Percentiles rank a stretch among this genome's conserved stretches.
Evolutionary conservation across 2,888 invertebrate species (phyloP).

Genomic region (Desoria tigrina): DNA sequence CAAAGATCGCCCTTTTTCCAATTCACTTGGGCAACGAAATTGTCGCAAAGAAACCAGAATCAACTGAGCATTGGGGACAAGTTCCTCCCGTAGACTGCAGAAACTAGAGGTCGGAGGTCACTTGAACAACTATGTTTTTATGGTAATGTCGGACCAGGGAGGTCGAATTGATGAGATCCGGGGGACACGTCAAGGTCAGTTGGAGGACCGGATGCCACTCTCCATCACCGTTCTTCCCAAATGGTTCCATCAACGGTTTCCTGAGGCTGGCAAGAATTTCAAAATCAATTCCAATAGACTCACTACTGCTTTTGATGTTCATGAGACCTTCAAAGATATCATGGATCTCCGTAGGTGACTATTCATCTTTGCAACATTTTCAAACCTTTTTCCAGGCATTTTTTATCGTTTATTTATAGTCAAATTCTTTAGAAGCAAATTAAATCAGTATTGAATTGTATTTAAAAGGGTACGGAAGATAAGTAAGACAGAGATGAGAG

Average conservation of each 20-base stretch:
- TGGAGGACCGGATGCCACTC: slow-evolving; percentile 86
- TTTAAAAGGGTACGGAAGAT: too few species aligned
- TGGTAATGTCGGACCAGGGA: slow-evolving; percentile 85
- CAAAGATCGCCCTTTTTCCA: slow-evolving; percentile 68
- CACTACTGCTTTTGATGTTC: slow-evolving; percentile 80
- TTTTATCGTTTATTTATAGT: too few species aligned
- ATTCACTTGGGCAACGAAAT: slow-evolving; percentile 79
- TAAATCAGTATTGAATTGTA: too few species aligned
- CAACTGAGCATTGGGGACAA: slow-evolving; percentile 74
- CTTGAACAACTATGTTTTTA: slow-evolving; percentile 68
- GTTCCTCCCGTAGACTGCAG: slow-evolving; percentile 62
- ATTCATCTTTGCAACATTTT: not conserved
- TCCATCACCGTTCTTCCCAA: slow-evolving; percentile 72
- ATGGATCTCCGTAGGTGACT: slow-evolving; percentile 54
- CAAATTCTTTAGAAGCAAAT: too few species aligned
- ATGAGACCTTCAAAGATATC: slow-evolving; percentile 75
- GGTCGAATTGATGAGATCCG: slow-evolving; percentile 82
- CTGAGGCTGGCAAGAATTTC: slow-evolving; percentile 66
- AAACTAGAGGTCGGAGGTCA: slow-evolving; percentile 61
- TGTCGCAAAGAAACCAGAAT: slow-evolving; percentile 83
- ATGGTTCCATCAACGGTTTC: slow-evolving; percentile 57
- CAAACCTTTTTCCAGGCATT: too few species aligned
- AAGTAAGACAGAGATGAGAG: too few species aligned
- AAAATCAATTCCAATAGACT: slow-evolving; percentile 57
- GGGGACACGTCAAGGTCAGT: slow-evolving; percentile 71